A percentile compares a stretch with the other conserved stretches of the same genome.
Evolutionary conservation across 2,113 vertebrate genomes (phyloP).

Genomic region (Notiomystis cincta): DNA sequence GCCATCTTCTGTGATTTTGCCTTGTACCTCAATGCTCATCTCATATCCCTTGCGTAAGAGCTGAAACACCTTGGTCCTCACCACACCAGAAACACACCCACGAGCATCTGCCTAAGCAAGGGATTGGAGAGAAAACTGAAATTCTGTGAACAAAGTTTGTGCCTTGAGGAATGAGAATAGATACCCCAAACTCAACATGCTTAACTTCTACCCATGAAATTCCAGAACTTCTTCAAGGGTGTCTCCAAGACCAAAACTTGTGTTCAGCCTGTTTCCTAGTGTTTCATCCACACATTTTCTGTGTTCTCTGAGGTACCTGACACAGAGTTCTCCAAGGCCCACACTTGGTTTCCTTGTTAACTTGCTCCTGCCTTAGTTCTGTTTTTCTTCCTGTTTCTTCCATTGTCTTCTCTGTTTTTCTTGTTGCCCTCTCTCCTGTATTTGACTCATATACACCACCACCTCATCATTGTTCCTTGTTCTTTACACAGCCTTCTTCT

Average conservation of each 20-base stretch:
- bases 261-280: not conserved
- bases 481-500: not conserved
- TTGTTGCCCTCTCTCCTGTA: not conserved
- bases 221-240: not conserved
- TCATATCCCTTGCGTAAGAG: conserved; percentile 57
- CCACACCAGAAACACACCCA: conserved; percentile 61
- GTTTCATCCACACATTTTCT: not conserved
- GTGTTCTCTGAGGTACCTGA: not conserved
- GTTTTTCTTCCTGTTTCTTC: not conserved
- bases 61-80: conserved; percentile 72
- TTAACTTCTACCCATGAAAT: not conserved
- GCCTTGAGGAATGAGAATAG: not conserved
- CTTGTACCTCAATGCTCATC: conserved; percentile 62
- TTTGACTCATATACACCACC: not conserved
- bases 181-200: not conserved
- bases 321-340: not conserved
- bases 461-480: not conserved
- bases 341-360: not conserved
- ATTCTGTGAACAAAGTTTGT: not conserved
- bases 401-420: not conserved
- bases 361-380: not conserved
- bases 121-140: not conserved
- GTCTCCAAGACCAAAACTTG: not conserved
- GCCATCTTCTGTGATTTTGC: conserved; percentile 72
- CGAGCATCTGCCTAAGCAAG: conserved; percentile 56